Evolutionary conservation across 2,888 invertebrate genomes (phyloP).

Genomic region (Aricia artaxerxes): DNA sequence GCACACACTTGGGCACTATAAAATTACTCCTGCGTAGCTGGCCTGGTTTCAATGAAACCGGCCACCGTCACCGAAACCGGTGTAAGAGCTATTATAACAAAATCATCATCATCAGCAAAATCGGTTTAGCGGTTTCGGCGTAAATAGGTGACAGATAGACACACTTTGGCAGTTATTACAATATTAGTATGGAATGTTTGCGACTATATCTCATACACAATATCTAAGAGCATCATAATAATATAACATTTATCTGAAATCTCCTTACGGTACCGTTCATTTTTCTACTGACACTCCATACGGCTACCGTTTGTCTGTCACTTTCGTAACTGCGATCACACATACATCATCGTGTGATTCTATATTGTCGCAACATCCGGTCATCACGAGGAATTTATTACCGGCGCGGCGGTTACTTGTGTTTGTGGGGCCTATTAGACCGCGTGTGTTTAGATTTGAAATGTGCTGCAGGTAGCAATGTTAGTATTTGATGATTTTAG

Average conservation of each 20-base stretch:
- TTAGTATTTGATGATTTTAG: background rate
- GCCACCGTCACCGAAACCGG: too few species aligned
- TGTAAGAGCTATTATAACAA: too few species aligned
- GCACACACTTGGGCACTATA: too few species aligned
- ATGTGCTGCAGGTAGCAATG: background rate
- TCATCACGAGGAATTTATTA: conserved; percentile 23
- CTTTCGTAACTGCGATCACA: background rate
- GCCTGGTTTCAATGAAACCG: too few species aligned
- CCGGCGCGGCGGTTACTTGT: background rate
- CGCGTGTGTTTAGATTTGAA: background rate
- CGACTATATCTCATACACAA: background rate
- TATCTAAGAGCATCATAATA: background rate
- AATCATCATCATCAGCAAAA: too few species aligned
- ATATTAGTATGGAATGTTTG: too few species aligned
- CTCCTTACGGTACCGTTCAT: background rate
- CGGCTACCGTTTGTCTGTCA: background rate
- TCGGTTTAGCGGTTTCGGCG: too few species aligned
- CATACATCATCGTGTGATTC: conserved; percentile 26
- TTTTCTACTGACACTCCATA: background rate
- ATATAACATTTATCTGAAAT: background rate
- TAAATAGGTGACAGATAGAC: too few species aligned
- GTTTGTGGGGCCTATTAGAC: conserved; percentile 3
- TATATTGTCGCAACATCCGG: conserved; percentile 19
- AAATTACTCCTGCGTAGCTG: too few species aligned
- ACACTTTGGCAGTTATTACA: too few species aligned